Conservation (phyloP, 2,888 invertebrate genomes). For the Polydesmus complanatus region DNA sequence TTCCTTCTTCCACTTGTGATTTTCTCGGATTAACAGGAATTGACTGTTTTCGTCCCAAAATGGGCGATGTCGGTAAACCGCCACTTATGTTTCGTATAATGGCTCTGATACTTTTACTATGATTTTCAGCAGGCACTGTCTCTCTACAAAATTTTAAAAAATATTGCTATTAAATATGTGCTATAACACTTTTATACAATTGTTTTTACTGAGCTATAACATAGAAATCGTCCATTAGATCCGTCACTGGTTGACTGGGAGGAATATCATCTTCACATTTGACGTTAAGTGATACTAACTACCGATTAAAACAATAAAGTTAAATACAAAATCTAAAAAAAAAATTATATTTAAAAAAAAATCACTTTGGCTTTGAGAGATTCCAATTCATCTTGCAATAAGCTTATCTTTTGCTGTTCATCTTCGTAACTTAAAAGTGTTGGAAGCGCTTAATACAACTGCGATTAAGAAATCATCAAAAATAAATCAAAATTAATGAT, state of each 20-base stretch:
- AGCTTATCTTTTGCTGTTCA: conserved; percentile 61
- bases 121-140: conserved; percentile 42
- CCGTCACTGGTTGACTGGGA: conserved; percentile 45
- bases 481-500: not conserved
- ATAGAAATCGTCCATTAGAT: conserved; percentile 81
- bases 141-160: conserved; percentile 31
- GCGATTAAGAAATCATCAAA: not conserved
- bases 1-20: not conserved
- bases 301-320: conserved; percentile 2
- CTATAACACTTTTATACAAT: not conserved
- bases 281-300: not conserved
- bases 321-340: not conserved
- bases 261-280: conserved; percentile 38
- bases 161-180: not conserved
- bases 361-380: conserved; percentile 40
- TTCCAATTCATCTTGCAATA: conserved; percentile 71
- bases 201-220: conserved; percentile 61
- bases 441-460: conserved; percentile 60
- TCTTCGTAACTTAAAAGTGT: conserved; percentile 72
- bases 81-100: conserved; percentile 53
- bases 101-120: conserved; percentile 46
- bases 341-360: not conserved
- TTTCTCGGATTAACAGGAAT: not conserved
- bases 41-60: conserved; percentile 44
- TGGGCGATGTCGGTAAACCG: conserved; percentile 51